Evolutionary conservation across 1,140 invertebrate species (phyloP), one percentile per base, ranked within the genome.

Genomic region (Babylonia areolata): DNA sequence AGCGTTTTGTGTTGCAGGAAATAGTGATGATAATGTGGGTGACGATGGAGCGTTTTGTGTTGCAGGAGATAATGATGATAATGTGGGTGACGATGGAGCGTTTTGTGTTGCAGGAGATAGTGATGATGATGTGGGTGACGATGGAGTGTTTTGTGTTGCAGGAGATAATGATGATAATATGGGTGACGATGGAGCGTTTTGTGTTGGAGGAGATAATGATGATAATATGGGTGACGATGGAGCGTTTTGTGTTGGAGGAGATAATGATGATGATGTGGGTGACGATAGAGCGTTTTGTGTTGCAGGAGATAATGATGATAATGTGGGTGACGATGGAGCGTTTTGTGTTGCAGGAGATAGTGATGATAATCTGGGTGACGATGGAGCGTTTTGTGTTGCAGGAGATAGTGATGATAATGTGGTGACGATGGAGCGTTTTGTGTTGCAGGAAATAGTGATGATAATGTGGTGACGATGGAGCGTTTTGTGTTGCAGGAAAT

Each of bases 51-150:
- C n/a, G n/a, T n/a, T 98, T 98, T 93, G 95, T 96, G 88, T 95
- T 97, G 89, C 93, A 97, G 92, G 95, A n/a, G n/a, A n/a, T n/a
- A n/a, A n/a, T n/a, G n/a, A n/a, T n/a, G n/a, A n/a, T n/a, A n/a
- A n/a, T n/a, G n/a, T n/a, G n/a, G n/a, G n/a, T n/a, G n/a, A n/a
- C n/a, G n/a, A n/a, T n/a, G n/a, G 20, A 33, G 75, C 37, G 31
- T 87, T 82, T 81, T 85, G 51, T 58, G 73, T 89, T 90, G 31
- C 90, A 94, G 93, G 93, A 94, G 88, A 87, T 93, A 0, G 95
- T 98, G 84, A 97, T 99, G 91, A 97, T 99, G 86, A 96, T 98
- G 86, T 99, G 97, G 97, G 98, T 99, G 93, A 96, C 96, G 35
- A 95, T 97, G 89, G 98, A 99, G 95, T 98, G 31, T 87, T 82